These are phyloP conservation scores for Oreotrochilus melanogaster DNA, from an alignment of 2,113 vertebrate genomes.

Conservation along the genomic window DNA sequence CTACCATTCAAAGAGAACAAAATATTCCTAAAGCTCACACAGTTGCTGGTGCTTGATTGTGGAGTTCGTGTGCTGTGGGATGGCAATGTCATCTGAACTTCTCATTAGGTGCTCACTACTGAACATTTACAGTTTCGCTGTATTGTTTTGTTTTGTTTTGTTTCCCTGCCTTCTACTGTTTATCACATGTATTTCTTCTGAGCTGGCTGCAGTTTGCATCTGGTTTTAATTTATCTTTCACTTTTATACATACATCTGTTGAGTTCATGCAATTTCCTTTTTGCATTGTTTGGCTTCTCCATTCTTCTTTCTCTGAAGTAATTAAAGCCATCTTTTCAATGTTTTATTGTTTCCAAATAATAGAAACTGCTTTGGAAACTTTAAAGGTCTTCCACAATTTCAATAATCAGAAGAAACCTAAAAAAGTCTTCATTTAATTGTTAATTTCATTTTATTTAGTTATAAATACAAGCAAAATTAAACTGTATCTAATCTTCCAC, in stretches of 20 bases:
- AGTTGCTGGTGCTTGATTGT: background rate
- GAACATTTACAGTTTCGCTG: background rate
- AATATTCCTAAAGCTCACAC: background rate
- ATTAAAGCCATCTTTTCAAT: background rate
- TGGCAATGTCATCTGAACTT: background rate
- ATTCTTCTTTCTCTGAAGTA: background rate
- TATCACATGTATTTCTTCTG: background rate
- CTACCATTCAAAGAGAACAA: background rate
- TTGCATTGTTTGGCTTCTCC: background rate
- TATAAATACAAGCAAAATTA: conserved; percentile 6
- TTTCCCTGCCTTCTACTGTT: background rate
- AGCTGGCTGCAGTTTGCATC: background rate
- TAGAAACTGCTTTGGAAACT: background rate
- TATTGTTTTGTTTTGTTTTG: background rate
- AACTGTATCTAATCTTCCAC: background rate
- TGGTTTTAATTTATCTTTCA: background rate
- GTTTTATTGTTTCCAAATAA: background rate
- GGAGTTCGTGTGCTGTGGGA: background rate
- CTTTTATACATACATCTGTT: background rate
- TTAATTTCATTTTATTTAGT: conserved; percentile 3
- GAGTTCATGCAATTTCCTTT: background rate
- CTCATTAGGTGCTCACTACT: background rate
- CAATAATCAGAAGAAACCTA: conserved; percentile 5
- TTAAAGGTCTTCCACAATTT: background rate
- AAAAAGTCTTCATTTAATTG: background rate